phyloP scores from a whole-genome alignment of 2,797 vertebrate species.

The Urophycis tenuis region DNA sequence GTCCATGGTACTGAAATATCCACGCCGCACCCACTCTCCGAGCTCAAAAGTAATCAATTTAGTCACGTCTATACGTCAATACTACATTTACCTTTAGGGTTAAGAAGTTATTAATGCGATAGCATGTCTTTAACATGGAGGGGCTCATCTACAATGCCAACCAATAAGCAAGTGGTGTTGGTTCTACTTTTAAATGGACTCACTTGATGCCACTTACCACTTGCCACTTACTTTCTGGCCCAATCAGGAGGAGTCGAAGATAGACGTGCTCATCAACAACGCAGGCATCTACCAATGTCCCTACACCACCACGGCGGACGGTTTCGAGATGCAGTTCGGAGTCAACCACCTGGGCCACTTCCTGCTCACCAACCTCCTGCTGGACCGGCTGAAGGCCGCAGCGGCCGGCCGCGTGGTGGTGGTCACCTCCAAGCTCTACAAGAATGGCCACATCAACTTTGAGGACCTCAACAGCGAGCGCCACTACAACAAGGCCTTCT shows the following conservation, averaged over 20 bases:
- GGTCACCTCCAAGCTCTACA: slow-evolving; percentile 93
- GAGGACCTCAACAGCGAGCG: slow-evolving; percentile 87
- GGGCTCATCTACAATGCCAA: background rate
- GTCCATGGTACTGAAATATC: slow-evolving; percentile 45
- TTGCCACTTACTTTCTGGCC: slow-evolving; percentile 5
- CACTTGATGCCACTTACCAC: background rate
- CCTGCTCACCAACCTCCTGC: slow-evolving; percentile 85
- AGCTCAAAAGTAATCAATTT: background rate
- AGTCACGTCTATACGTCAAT: background rate
- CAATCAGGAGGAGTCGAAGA: slow-evolving; percentile 67
- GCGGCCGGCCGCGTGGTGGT: slow-evolving; percentile 85
- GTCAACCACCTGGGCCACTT: slow-evolving; percentile 97
- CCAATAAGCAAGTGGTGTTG: background rate
- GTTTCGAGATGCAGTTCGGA: slow-evolving; percentile 91
- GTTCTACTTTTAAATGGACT: background rate
- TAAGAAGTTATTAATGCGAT: background rate
- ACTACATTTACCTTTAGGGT: background rate
- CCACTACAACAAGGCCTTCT: slow-evolving; percentile 81
- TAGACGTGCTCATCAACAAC: slow-evolving; percentile 92
- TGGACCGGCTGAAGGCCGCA: slow-evolving; percentile 83
- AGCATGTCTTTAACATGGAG: background rate
- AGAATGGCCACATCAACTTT: slow-evolving; percentile 87
- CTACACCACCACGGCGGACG: slow-evolving; percentile 85
- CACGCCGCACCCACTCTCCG: background rate
- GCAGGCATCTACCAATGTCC: slow-evolving; percentile 95